Conservation (phyloP, 92 coral and sea anemone genomes). For the Umimayanthus kanabou region DNA sequence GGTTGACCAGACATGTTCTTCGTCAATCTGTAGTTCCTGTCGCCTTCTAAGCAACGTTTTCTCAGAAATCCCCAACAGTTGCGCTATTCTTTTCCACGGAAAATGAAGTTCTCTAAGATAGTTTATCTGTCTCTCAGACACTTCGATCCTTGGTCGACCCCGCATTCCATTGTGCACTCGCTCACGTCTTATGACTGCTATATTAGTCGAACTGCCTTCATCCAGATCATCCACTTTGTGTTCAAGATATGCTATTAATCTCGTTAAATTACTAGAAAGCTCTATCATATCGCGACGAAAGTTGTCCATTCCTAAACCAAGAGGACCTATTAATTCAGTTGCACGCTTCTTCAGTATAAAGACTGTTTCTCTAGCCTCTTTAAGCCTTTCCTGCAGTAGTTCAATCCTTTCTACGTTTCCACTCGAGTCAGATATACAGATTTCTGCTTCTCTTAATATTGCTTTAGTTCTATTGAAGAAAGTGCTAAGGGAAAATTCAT, state of each 20-base stretch:
- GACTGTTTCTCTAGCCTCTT: neutral
- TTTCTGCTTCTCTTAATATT: neutral
- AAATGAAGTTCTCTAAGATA: slow-evolving; percentile 52
- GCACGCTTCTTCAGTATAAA: neutral
- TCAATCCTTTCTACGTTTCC: too few species aligned
- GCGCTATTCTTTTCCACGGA: slow-evolving; percentile 45
- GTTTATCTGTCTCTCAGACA: slow-evolving; percentile 57
- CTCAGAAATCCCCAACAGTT: slow-evolving; percentile 40
- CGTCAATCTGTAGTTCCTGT: slow-evolving; percentile 30
- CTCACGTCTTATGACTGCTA: slow-evolving; percentile 22
- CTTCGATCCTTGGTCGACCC: slow-evolving; percentile 64
- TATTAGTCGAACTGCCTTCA: slow-evolving; percentile 26
- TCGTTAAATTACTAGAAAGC: slow-evolving; percentile 45
- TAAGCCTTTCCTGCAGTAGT: neutral
- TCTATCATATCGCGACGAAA: slow-evolving; percentile 61
- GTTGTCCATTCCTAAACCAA: slow-evolving; percentile 54
- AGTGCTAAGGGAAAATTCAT: too few species aligned
- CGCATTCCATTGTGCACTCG: slow-evolving; percentile 62
- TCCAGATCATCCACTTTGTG: slow-evolving; percentile 39
- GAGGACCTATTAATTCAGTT: slow-evolving; percentile 5
- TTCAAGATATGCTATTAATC: slow-evolving; percentile 55
- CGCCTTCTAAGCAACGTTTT: slow-evolving; percentile 35
- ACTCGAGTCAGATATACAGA: neutral
- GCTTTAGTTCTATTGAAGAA: too few species aligned
- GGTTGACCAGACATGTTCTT: slow-evolving; percentile 30